A percentile compares a stretch with the other conserved stretches of the same genome.
Conservation (phyloP, 2,113 vertebrate genomes). For the Motacilla tschutschensis region DNA sequence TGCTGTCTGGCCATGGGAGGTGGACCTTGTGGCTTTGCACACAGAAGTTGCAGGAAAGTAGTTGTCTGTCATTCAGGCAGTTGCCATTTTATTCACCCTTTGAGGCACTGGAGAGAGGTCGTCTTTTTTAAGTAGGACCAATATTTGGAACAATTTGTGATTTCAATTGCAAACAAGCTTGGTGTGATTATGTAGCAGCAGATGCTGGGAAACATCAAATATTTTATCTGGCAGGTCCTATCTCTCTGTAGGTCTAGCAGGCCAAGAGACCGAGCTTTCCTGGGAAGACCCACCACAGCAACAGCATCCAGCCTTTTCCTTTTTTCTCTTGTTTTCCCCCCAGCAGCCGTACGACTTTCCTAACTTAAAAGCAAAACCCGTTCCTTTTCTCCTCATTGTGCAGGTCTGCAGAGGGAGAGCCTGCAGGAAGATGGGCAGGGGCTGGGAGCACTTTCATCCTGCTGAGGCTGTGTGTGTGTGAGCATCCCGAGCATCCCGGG, state of each 20-base stretch:
- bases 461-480: neutral
- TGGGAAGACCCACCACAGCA: neutral
- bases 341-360: neutral
- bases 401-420: neutral
- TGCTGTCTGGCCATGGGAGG: rapidly evolving
- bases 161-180: neutral
- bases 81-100: neutral
- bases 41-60: neutral
- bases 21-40: neutral
- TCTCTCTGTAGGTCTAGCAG: neutral
- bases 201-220: neutral
- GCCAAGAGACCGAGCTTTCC: neutral
- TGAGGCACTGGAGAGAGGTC: neutral
- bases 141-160: neutral
- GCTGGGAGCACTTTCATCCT: neutral
- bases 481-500: neutral
- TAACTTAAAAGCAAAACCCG: neutral
- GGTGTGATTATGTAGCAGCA: neutral
- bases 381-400: neutral
- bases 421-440: neutral
- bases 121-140: neutral
- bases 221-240: neutral
- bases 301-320: neutral
- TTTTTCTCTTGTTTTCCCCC: rapidly evolving
- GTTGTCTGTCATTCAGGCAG: neutral